Base-by-base conservation (phyloP, 2,797 vertebrate species). In the Crossoptilon crossoptilon region DNA sequence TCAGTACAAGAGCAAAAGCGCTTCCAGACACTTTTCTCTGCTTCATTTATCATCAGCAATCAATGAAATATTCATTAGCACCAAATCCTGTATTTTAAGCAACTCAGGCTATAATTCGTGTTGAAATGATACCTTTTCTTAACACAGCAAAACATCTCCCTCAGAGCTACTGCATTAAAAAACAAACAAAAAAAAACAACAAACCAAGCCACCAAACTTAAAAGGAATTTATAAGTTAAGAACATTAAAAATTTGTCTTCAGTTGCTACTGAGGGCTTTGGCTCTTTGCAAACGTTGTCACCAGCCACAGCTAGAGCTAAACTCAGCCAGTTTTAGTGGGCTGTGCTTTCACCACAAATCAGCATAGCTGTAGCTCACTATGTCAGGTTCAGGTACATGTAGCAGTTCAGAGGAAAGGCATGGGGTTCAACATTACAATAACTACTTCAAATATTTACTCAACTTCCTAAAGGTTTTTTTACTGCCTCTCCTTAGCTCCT, bases 391-490 rank as follows among this genome's bases (percentile, higher is more conserved):
- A 73, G 76, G 29, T 68, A 80, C 18, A 14, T 0, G 82, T 72
- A 92, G 84, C 58, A 0, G 0, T 62, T 51, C 58, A 2, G 1
- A 81, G 23, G 66, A 72, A 74, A 93, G 59, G 35, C 62, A 56
- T 0, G 0, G n/a, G 31, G 23, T n/a, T 92, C 73, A 35, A 76
- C 0, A 0, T 78, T 85, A 88, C 62, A 60, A 35, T 39, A 92
- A 91, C 83, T 88, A 63, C 56, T 91, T 48, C 88, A 86, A 96
- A 91, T 88, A 90, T 93, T 95, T 91, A 90, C 51, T 84, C 33
- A 64, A 10, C 63, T 84, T 91, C 83, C 71, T 93, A 63, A 91
- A 76, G 51, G 11, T 7, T 21, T 84, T 55, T 96, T 92, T 91
- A 90, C 55, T 63, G 73, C 46, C 39, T 49, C 83, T 71, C 6